Evolutionary conservation across 1,140 invertebrate species (phyloP).

Genomic region (Drosophila ohnishii): DNA sequence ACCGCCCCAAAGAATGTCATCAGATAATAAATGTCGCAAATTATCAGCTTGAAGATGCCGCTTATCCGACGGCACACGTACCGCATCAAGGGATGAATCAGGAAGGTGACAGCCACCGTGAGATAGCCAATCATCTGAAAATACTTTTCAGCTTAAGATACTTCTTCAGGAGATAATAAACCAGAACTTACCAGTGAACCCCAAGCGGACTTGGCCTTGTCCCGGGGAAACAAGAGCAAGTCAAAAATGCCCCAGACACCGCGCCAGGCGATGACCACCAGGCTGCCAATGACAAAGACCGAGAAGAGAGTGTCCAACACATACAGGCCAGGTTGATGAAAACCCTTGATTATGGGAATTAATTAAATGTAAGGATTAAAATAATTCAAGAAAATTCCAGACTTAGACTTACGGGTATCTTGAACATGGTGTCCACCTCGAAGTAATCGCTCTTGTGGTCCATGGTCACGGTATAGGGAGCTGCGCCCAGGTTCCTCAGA

Average conservation of each 20-base stretch:
- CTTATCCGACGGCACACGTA: conserved; percentile 86
- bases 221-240: conserved; percentile 89
- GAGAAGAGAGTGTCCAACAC: conserved; percentile 93
- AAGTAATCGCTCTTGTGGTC: conserved; percentile 91
- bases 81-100: conserved; percentile 88
- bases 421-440: conserved; percentile 92
- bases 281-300: conserved; percentile 90
- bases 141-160: rapidly evolving
- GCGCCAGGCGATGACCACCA: conserved; percentile 94
- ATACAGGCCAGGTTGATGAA: conserved; percentile 88
- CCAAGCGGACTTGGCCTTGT: conserved; percentile 86
- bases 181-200: conserved; percentile 88
- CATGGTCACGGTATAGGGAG: conserved; percentile 90
- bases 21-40: conserved; percentile 90
- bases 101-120: conserved; percentile 88
- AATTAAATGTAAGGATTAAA: no score
- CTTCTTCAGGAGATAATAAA: not conserved
- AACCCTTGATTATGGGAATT: conserved; percentile 84
- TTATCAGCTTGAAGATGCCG: conserved; percentile 87
- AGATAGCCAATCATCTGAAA: conserved; percentile 89
- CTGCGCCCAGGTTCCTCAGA: conserved; percentile 91
- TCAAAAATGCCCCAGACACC: conserved; percentile 92
- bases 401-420: conserved; percentile 85
- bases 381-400: not conserved
- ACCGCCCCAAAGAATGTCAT: conserved; percentile 91